A percentile compares a stretch with the other conserved stretches of the same genome.
Evolutionary conservation across 2,797 vertebrate genomes (phyloP).

Genomic region (Anguilla marmorata): DNA sequence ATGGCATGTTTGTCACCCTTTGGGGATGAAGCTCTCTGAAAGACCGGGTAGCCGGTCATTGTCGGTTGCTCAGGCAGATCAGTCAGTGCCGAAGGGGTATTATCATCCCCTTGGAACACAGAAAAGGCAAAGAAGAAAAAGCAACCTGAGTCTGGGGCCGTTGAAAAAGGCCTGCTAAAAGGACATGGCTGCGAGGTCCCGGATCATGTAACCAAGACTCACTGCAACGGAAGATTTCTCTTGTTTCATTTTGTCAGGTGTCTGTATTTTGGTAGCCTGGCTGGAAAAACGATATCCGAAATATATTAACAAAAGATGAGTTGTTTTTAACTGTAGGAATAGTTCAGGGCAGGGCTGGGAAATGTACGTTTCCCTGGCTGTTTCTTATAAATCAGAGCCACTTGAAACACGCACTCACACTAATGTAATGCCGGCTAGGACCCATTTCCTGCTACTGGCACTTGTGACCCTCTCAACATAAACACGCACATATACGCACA

Average conservation of each 20-base stretch:
- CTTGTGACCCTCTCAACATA: neutral
- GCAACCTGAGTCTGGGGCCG: constrained; percentile 53
- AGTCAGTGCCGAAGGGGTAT: constrained; percentile 44
- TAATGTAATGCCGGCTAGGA: constrained; percentile 10
- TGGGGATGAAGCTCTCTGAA: neutral
- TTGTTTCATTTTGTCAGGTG: constrained; percentile 65
- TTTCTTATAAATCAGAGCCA: constrained; percentile 32
- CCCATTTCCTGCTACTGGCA: neutral
- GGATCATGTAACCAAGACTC: constrained; percentile 57
- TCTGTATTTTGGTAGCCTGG: constrained; percentile 62
- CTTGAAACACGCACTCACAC: constrained; percentile 28
- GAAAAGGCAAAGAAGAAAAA: constrained; percentile 56
- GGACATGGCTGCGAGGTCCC: constrained; percentile 53
- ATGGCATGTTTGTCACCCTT: neutral
- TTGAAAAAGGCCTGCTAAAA: constrained; percentile 46
- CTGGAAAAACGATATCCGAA: constrained; percentile 57
- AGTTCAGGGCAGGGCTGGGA: constrained; percentile 7
- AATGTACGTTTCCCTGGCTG: constrained; percentile 30
- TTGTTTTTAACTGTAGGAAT: constrained; percentile 40
- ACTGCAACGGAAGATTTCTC: constrained; percentile 59
- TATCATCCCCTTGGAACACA: constrained; percentile 48
- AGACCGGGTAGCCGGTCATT: neutral
- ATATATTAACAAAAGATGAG: constrained; percentile 36
- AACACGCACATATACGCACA: neutral
- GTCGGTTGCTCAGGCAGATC: constrained; percentile 27